Conservation (phyloP, 2,797 vertebrate genomes). For the Rhadinocentrus ornatus region DNA sequence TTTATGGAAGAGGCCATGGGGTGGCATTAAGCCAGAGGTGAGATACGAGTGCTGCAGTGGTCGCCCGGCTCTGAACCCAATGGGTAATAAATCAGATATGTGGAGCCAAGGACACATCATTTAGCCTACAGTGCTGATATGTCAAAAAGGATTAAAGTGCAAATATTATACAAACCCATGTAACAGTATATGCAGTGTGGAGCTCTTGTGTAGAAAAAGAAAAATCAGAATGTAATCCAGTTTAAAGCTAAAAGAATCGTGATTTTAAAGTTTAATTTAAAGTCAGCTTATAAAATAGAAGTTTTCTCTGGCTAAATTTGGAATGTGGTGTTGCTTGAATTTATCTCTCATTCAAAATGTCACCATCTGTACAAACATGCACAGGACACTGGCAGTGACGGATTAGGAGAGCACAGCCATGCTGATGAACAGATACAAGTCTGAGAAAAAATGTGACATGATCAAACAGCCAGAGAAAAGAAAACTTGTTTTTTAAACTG, state of each 20-base stretch:
- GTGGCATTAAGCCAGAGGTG: slow-evolving; percentile 55
- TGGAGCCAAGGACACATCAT: slow-evolving; percentile 52
- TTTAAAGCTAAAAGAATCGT: background rate
- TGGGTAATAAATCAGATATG: slow-evolving; percentile 61
- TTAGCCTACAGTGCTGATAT: slow-evolving; percentile 54
- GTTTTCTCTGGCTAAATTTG: slow-evolving; percentile 29
- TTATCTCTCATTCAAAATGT: slow-evolving; percentile 55
- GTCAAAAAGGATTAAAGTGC: slow-evolving; percentile 56
- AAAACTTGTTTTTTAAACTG: background rate
- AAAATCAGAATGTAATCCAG: background rate
- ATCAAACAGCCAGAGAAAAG: slow-evolving; percentile 12
- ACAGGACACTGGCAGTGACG: slow-evolving; percentile 28
- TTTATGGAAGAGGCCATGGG: slow-evolving; percentile 54
- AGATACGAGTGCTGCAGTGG: slow-evolving; percentile 44
- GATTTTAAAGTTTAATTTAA: slow-evolving; percentile 19
- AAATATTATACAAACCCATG: slow-evolving; percentile 42
- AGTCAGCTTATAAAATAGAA: background rate
- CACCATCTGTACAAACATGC: slow-evolving; percentile 45
- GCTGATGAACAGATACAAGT: slow-evolving; percentile 35
- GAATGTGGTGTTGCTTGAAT: slow-evolving; percentile 14
- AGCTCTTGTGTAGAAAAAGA: slow-evolving; percentile 1
- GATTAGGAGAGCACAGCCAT: slow-evolving; percentile 15
- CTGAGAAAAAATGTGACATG: slow-evolving; percentile 3
- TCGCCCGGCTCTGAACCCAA: slow-evolving; percentile 41
- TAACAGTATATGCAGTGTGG: slow-evolving; percentile 20